phyloP scores from a whole-genome alignment of 2,888 invertebrate genomes.

The Cheilosia vulpina region DNA sequence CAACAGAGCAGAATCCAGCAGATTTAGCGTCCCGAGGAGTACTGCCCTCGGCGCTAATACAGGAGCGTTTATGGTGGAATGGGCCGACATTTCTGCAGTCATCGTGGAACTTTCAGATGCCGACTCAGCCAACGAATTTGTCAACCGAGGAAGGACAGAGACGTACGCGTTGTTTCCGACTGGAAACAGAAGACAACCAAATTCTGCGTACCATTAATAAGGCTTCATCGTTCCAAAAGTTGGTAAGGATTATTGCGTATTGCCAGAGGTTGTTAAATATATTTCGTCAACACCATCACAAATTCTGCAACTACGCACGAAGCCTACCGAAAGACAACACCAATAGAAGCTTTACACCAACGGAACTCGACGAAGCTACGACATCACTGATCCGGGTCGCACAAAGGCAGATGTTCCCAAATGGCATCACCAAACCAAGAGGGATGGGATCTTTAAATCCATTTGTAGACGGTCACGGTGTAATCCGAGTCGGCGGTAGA shows the following conservation, averaged over 20 bases:
- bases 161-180: no score
- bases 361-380: not conserved
- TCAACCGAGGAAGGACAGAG: not conserved
- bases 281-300: not conserved
- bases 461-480: not conserved
- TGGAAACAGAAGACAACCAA: not conserved
- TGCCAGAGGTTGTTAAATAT: not conserved
- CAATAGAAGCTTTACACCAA: not conserved
- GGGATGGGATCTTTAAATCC: not conserved
- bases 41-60: conserved; percentile 1
- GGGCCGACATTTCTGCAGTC: no score
- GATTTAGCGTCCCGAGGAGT: not conserved
- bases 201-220: not conserved
- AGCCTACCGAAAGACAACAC: not conserved
- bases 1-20: not conserved
- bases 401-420: no score
- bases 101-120: not conserved
- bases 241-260: no score
- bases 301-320: not conserved
- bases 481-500: not conserved
- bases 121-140: not conserved
- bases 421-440: not conserved
- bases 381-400: no score
- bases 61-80: no score
- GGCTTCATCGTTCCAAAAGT: not conserved